A percentile compares a stretch with the other conserved stretches of the same genome.
phyloP scores from a whole-genome alignment of 2,113 vertebrate species.

The Zingel zingel region DNA sequence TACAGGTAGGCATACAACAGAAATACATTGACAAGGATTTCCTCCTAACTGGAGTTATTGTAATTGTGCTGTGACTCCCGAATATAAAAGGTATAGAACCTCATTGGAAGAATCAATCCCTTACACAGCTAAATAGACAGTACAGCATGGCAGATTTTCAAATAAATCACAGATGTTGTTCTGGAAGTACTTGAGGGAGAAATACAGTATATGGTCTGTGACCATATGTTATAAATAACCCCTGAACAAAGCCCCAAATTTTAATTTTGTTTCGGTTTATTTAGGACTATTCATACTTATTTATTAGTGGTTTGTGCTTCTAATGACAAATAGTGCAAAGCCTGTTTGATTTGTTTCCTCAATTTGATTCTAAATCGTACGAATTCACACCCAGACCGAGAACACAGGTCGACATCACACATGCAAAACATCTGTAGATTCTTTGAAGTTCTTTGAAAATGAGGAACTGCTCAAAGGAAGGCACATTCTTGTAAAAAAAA shows the following conservation, averaged over 20 bases:
- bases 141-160: slow-evolving; percentile 19
- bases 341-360: slow-evolving; percentile 29
- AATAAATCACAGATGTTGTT: slow-evolving; percentile 33
- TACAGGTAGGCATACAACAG: slow-evolving; percentile 6
- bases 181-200: slow-evolving; percentile 38
- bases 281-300: slow-evolving; percentile 7
- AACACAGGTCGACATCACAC: slow-evolving; percentile 20
- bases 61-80: slow-evolving; percentile 25
- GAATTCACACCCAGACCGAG: background rate
- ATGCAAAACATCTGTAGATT: slow-evolving; percentile 40
- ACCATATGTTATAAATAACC: slow-evolving; percentile 41
- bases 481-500: slow-evolving; percentile 44
- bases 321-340: slow-evolving; percentile 58
- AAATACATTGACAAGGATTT: slow-evolving; percentile 39
- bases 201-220: slow-evolving; percentile 1
- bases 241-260: slow-evolving; percentile 26
- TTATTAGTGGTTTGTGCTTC: slow-evolving; percentile 59
- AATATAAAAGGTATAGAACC: slow-evolving; percentile 18
- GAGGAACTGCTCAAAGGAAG: slow-evolving; percentile 25
- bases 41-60: slow-evolving; percentile 52
- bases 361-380: background rate
- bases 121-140: slow-evolving; percentile 31
- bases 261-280: background rate
- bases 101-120: background rate
- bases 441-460: slow-evolving; percentile 25